Base-by-base conservation (phyloP, 1,140 invertebrate genomes). In the Zaprionus davidi region DNA sequence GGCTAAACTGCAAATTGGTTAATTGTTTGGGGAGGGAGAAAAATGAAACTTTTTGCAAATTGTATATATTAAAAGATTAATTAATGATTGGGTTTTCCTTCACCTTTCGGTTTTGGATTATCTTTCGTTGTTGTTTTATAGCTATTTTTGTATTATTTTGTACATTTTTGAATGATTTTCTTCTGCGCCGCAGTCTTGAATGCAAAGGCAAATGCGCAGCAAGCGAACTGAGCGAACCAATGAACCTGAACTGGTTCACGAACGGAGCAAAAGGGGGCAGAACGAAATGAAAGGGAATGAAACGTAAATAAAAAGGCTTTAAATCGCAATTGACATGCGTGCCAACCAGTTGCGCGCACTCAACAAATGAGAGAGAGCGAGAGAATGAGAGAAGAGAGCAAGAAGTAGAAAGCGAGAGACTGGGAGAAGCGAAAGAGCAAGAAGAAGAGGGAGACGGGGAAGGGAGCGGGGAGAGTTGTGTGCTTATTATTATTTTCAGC, bases 1-100 rank as follows among this genome's bases (percentile, higher is more conserved):
- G 22, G 34, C 24, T 17, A 44, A 72, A 60, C 55, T 60, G 55
- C 68, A 72, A 79, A 79, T 79, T 68, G 58, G 49, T 44, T 57
- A 73, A 74, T 79, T 73, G 62, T 57, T 51, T 44, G 59, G 49
- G n/a, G 0, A 11, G 9, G n/a, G 41, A 17, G 31, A 2, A 9
- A 34, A 34, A 34, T 11, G 9, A 46, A 60, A 51, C 51, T 46
- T 44, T 46, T 44, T 65, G 44, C 57, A 63, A 62, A 67, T 67
- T 46, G 38, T 46, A 46, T 46, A 17, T 46, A 20, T 46, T 46
- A 46, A 46, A n/a, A 46, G 41, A 46, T 17, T 46, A 46, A 46
- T 17, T 17, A 20, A 46, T 17, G 41, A 46, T 46, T n/a, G n/a
- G 7, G n/a, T 4, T 51, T 68, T 59, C 53, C 12, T 34, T 34